Evolutionary conservation across 1,140 invertebrate genomes (phyloP).

Genomic region (Anagrus nilaparvatae): DNA sequence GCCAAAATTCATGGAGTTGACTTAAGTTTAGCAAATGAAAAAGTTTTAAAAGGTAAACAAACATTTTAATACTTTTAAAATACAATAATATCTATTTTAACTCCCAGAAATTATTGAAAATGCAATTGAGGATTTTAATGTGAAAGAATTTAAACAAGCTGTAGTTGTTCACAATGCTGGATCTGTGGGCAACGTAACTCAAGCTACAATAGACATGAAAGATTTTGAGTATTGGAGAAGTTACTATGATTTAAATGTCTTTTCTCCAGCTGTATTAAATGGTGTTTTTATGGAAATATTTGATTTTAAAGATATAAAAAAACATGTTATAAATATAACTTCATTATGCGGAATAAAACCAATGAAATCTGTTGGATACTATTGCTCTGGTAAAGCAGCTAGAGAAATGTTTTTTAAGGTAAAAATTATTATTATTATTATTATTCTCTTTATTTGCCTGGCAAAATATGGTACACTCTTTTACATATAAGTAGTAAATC

Average conservation of each 20-base stretch:
- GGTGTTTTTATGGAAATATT: constrained; percentile 58
- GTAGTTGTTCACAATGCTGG: constrained; percentile 88
- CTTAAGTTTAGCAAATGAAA: constrained; percentile 42
- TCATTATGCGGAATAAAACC: constrained; percentile 72
- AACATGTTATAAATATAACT: constrained; percentile 75
- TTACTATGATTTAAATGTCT: constrained; percentile 73
- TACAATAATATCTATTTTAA: not conserved
- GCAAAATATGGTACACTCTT: no score
- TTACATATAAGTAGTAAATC: no score
- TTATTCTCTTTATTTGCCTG: no score
- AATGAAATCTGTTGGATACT: constrained; percentile 64
- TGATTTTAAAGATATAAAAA: constrained; percentile 36
- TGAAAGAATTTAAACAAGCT: constrained; percentile 50
- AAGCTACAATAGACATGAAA: constrained; percentile 49
- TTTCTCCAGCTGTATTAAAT: constrained; percentile 68
- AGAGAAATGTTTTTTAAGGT: constrained; percentile 85
- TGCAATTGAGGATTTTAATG: constrained; percentile 30
- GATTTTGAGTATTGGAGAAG: constrained; percentile 49
- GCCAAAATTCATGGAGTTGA: constrained; percentile 47
- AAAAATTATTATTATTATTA: no score
- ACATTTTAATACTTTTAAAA: not conserved
- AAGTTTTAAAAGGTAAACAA: constrained; percentile 39
- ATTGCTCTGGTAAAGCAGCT: constrained; percentile 83
- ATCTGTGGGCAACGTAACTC: constrained; percentile 63
- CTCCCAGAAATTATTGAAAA: constrained; percentile 38